Evolutionary conservation across 2,113 vertebrate species (phyloP), one percentile per base, ranked within the genome.

Genomic region (Oryzias melastigma): DNA sequence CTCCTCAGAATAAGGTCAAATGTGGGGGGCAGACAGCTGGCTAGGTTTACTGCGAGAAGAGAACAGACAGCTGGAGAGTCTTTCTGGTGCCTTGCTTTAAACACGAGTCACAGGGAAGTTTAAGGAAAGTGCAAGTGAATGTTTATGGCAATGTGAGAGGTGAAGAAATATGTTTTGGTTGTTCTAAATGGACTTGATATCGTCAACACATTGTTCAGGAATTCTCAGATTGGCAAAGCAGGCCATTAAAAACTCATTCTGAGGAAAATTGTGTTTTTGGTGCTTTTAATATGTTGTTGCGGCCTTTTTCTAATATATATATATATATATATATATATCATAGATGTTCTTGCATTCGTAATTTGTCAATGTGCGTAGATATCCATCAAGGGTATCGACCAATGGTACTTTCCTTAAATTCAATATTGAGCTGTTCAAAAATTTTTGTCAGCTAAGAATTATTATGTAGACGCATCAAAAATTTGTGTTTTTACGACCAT

Each of bases 1-100:
- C 86, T 88, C 78, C 84, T 80, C 81, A 86, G 87, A 90, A 87
- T 74, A 86, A 88, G 83, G 86, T 90, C 85, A 84, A 64, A 77
- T 66, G 75, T 75, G 71, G 86, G 85, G 82, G 86, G 85, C 80
- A 88, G 80, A 80, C 83, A 90, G 86, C 80, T 87, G 86, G 82
- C 72, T 73, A 53, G 78, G 78, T 86, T 86, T 85, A 82, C 78
- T 46, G 66, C 81, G 59, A 71, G 71, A 63, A 63, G 68, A 66
- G 70, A 77, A 78, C 69, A 81, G 82, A 86, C 81, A 81, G 85
- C 80, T 81, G 84, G 75, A 24, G 62, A 71, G 71, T 71, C 85
- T 88, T 87, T 85, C 82, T 81, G 68, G 77, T 51, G 71, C 85
- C 81, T 84, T 73, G 64, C 72, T 68, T 80, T 85, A 82, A 76